These are phyloP conservation scores for Mustelus asterias DNA, from an alignment of 2,113 vertebrate genomes.

Conservation along the genomic window DNA sequence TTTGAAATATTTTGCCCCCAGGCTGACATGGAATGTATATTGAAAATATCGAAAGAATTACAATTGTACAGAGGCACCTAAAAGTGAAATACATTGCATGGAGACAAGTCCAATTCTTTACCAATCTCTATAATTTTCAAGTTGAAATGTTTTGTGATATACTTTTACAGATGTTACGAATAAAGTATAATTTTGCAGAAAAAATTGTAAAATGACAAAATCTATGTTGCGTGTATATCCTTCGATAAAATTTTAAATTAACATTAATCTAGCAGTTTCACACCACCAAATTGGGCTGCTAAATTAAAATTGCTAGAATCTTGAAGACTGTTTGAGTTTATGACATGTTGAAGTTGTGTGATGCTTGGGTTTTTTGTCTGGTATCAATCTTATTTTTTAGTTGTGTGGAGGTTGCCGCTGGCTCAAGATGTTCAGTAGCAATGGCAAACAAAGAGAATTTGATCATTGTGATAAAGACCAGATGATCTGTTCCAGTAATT, in stretches of 20 bases:
- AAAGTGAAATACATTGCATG: too few species aligned
- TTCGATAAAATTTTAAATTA: not conserved
- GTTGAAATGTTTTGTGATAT: too few species aligned
- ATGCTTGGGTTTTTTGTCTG: not conserved
- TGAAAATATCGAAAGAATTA: too few species aligned
- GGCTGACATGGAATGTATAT: too few species aligned
- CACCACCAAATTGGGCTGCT: not conserved
- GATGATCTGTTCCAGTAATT: not conserved
- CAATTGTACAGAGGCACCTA: too few species aligned
- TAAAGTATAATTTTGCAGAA: too few species aligned
- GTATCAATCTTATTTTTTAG: not conserved
- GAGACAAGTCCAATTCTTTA: too few species aligned
- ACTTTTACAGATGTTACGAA: too few species aligned
- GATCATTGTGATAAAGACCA: not conserved
- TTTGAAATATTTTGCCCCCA: too few species aligned
- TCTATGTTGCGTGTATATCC: not conserved
- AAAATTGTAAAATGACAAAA: not conserved
- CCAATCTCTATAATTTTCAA: too few species aligned
- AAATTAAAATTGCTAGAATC: not conserved
- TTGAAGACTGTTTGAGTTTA: not conserved
- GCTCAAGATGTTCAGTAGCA: not conserved
- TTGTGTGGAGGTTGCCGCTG: not conserved
- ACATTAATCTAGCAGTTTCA: not conserved
- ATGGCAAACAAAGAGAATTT: not conserved
- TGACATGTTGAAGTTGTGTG: not conserved